Base-by-base conservation (phyloP, 92 coral and sea anemone genomes). In the Desmophyllum pertusum region DNA sequence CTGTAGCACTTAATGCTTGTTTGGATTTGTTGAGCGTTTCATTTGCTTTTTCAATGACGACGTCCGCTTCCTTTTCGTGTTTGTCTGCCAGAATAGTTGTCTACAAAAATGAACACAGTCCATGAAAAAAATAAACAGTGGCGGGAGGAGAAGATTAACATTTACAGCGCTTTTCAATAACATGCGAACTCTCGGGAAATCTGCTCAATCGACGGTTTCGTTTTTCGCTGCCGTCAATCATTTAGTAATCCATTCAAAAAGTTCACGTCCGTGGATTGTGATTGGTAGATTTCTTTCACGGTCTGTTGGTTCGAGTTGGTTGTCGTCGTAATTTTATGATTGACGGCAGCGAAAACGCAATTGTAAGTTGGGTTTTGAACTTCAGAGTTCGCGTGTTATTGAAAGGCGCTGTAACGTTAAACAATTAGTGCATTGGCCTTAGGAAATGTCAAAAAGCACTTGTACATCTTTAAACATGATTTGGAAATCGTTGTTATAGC, bases 21-120 rank as follows among this genome's bases (percentile, higher is more conserved):
- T 83, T 73, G 15, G 98, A 93, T 19, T 74, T 91, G 67, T 83
- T 85, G 37, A 89, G 86, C 36, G 93, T 94, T 29, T 86, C 41
- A 70, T 73, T 78, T 10, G 98, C 91, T 42, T 79, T 88, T 62
- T 88, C 77, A 23, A 92, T 88, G 57, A 96, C 89, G 37, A 77
- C 48, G 42, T 86, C 84, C 0, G 97, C 98, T 31, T 96, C 98
- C 2, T 57, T 78, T 85, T 93, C 95, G 76, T 96, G 98, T 45
- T 85, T 89, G 70, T 67, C 88, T 10, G 98, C 93, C 21, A 96
- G 89, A 23, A 88, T 62, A 35, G 77, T 87, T 21, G 94, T 86
- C 98, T 95, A 79, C 42, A 84, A 51, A 39, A 31, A 73, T 25
- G 55, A 38, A 51, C 51, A 29, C 0, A 14, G 30, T 3, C 37